Base-by-base conservation (phyloP, 2,797 vertebrate genomes). In the Amniataba percoides region DNA sequence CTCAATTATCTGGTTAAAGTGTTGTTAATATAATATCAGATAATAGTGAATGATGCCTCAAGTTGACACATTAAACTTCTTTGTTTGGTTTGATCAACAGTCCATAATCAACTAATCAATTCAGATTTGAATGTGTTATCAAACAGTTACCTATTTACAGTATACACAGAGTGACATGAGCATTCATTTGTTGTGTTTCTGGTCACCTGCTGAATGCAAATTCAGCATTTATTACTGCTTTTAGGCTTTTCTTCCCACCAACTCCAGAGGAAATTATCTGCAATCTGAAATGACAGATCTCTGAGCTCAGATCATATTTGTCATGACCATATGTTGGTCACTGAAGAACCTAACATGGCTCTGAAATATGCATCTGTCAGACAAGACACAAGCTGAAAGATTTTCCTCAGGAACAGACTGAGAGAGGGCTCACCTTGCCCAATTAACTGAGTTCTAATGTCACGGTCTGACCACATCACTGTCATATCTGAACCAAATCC, bases 401-500 rank as follows among this genome's bases (percentile, higher is more conserved):
- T 65, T 76, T 71, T 76, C 63, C 52, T 19, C 27, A 43, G 69
- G 13, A 31, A 40, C 40, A 62, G 39, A 68, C 64, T 56, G 77
- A 72, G 68, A 46, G 25, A 52, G 73, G 39, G 23, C 74, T 77
- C 70, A 31, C 71, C 84, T 74, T 48, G 55, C 36, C 57, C 58
- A 89, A 71, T 86, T 76, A 79, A 58, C 74, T 80, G 73, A 78
- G 81, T 82, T 51, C 27, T 19, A 60, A 68, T 75, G 51, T 68
- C 67, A 48, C 13, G 42, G 43, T 59, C 62, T 67, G 39, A 72
- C 27, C 53, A 51, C 71, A 58, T 73, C 36, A 42, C 36, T 15
- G 77, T 53, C 58, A 58, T 7, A 56, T 70, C 60, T 59, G n/a
- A 70, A 76, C 40, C 61, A 52, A 19, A 39, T 57, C 34, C 39